Evolutionary conservation across 2,113 vertebrate genomes (phyloP).

Genomic region (Chlamydotis undulata): DNA sequence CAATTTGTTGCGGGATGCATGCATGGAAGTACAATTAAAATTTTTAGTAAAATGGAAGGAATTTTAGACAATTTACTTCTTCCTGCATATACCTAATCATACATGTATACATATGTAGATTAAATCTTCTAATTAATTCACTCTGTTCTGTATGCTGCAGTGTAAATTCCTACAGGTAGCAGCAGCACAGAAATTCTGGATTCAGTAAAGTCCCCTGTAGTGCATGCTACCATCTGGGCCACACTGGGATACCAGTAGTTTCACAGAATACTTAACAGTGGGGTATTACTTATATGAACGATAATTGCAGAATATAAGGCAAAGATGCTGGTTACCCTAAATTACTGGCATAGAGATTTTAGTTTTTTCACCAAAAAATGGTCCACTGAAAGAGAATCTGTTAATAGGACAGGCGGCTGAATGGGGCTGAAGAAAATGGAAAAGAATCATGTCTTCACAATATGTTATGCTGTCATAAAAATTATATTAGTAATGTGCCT

Average conservation of each 20-base stretch:
- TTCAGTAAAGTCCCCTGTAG: not conserved
- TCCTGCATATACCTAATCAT: not conserved
- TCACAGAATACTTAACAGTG: not conserved
- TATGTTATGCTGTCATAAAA: slow-evolving; percentile 51
- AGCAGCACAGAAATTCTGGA: not conserved
- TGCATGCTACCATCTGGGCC: not conserved
- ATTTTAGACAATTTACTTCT: not conserved
- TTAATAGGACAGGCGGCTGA: not conserved
- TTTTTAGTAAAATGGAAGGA: not conserved
- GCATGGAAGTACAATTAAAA: not conserved
- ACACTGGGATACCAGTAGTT: not conserved
- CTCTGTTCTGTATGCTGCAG: not conserved
- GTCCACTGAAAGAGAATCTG: not conserved
- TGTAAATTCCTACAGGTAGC: not conserved
- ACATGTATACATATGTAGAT: not conserved
- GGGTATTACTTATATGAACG: not conserved
- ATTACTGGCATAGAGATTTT: not conserved
- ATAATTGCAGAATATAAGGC: not conserved
- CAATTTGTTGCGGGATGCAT: not conserved
- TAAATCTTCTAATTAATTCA: not conserved
- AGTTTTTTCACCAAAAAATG: not conserved
- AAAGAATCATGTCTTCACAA: slow-evolving; percentile 31
- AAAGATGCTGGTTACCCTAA: not conserved
- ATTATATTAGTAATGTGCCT: slow-evolving; percentile 57
- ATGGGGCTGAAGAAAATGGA: not conserved